phyloP scores from a whole-genome alignment of 2,888 invertebrate species.

The Urechis unicinctus region DNA sequence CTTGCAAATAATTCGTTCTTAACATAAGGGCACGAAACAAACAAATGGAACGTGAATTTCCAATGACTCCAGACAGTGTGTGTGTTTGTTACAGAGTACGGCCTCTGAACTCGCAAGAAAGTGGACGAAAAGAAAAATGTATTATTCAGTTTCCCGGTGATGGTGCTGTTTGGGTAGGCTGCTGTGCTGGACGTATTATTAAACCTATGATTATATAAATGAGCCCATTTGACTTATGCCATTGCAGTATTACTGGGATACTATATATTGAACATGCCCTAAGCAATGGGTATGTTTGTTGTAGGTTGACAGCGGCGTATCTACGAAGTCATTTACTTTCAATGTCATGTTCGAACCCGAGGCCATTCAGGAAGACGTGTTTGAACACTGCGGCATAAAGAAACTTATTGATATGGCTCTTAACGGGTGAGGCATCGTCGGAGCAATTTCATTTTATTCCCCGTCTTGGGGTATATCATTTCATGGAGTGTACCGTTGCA shows the following conservation, averaged over 20 bases:
- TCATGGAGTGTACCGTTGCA: neutral
- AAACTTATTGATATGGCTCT: conserved; percentile 87
- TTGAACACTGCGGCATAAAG: conserved; percentile 85
- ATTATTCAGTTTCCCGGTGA: conserved; percentile 80
- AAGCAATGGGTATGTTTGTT: too few relatives aligned
- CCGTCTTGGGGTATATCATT: too few relatives aligned
- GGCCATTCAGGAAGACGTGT: conserved; percentile 74
- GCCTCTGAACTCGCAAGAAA: conserved; percentile 72
- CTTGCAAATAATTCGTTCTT: too few relatives aligned
- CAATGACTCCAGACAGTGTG: too few relatives aligned
- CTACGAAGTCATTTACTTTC: conserved; percentile 76
- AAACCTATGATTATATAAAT: too few relatives aligned
- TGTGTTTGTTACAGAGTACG: conserved; percentile 62
- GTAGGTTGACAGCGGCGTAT: conserved; percentile 52
- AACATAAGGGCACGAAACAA: too few relatives aligned
- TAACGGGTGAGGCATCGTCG: conserved; percentile 68
- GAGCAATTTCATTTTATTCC: too few relatives aligned
- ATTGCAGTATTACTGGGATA: neutral
- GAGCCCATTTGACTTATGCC: too few relatives aligned
- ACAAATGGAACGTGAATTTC: too few relatives aligned
- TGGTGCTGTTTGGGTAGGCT: conserved; percentile 70
- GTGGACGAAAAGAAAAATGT: conserved; percentile 62
- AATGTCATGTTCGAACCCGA: conserved; percentile 91
- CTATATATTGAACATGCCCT: neutral
- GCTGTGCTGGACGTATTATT: neutral